A percentile compares a stretch with the other conserved stretches of the same genome.
phyloP scores from a whole-genome alignment of 2,113 vertebrate genomes.

The Aptenodytes patagonicus region DNA sequence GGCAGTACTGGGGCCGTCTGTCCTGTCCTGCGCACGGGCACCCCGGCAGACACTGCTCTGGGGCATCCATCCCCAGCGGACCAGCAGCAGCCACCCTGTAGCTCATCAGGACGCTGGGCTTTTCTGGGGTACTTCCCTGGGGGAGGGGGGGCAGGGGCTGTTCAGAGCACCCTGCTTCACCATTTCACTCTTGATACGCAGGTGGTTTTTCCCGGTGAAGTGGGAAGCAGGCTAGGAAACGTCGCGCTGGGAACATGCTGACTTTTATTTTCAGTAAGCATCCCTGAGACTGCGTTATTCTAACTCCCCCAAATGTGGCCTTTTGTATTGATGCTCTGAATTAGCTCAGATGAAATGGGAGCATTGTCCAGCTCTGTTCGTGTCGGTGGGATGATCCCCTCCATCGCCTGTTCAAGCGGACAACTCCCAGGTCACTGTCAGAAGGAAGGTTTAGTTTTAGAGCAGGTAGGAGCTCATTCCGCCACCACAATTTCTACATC shows the following conservation, averaged over 20 bases:
- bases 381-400: not conserved
- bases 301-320: not conserved
- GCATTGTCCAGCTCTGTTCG: not conserved
- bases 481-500: accelerated
- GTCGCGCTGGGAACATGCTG: accelerated
- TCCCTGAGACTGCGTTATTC: not conserved
- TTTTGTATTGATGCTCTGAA: not conserved
- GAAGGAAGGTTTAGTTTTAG: not conserved
- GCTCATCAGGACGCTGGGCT: not conserved
- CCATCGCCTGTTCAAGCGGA: not conserved
- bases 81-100: not conserved
- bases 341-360: not conserved
- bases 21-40: accelerated
- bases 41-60: accelerated
- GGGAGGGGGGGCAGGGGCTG: not conserved
- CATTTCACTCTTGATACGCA: not conserved
- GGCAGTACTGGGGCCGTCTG: not conserved
- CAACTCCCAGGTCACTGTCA: not conserved
- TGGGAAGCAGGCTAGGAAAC: not conserved
- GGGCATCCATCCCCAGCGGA: not conserved
- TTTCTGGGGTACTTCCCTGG: not conserved
- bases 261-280: not conserved
- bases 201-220: not conserved
- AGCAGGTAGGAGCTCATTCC: not conserved
- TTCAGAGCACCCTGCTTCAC: accelerated